Percentiles rank a stretch among this genome's conserved stretches.
These are phyloP conservation scores for Loris lydekkerianus DNA, from an alignment of 2,797 vertebrate genomes.

Conservation along the genomic window DNA sequence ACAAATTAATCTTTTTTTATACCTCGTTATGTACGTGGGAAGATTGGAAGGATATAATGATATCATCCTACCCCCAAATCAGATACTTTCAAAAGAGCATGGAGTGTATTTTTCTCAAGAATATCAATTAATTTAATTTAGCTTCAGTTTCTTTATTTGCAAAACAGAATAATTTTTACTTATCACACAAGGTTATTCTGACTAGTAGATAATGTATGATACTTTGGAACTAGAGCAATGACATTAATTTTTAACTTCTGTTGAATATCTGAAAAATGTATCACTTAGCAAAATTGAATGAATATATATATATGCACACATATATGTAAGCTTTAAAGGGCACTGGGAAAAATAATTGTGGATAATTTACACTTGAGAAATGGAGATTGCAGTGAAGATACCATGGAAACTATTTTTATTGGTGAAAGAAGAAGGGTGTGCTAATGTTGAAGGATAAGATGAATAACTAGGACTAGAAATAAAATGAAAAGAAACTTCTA, in stretches of 20 bases:
- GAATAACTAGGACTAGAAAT: neutral
- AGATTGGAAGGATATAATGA: neutral
- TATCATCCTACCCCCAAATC: conserved; percentile 14
- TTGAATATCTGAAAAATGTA: neutral
- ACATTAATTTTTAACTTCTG: conserved; percentile 1
- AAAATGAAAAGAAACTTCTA: neutral
- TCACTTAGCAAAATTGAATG: neutral
- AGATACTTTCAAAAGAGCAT: neutral
- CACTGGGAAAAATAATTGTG: neutral
- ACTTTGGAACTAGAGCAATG: neutral
- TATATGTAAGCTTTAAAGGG: neutral
- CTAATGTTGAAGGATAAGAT: neutral
- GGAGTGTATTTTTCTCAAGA: neutral
- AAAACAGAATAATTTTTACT: conserved; percentile 26
- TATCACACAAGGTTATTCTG: neutral
- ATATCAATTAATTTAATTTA: conserved; percentile 54
- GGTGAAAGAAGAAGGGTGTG: neutral
- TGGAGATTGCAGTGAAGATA: neutral
- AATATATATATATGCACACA: neutral
- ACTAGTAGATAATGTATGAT: neutral
- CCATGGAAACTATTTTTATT: neutral
- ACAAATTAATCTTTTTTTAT: neutral
- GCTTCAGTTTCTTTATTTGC: conserved; percentile 35
- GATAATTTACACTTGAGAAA: neutral
- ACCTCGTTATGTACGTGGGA: neutral